Evolutionary conservation across 2,797 vertebrate genomes (phyloP), one percentile per base, ranked within the genome.

Genomic region (Dicrostonyx torquatus): DNA sequence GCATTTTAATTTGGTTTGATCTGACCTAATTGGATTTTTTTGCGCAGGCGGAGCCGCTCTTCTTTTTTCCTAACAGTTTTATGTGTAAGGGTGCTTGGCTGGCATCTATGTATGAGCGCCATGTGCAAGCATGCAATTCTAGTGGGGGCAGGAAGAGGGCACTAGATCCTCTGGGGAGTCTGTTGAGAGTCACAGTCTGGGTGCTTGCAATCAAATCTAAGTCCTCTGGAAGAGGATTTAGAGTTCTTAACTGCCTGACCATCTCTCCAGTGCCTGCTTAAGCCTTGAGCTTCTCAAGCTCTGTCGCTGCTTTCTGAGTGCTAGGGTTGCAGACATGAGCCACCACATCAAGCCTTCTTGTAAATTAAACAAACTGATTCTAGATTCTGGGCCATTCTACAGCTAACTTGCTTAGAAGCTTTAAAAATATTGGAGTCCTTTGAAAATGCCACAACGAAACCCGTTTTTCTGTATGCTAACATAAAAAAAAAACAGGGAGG

Each of bases 361-460:
- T 90, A 92, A 68, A 37, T 40, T 82, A 79, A 93, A 87, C 2
- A 60, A 40, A 17, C 37, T 5, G 68, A 76, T 48, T 93, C 17
- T 34, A 87, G 72, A 60, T 20, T 68, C 53, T 60, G 53, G 37
- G 22, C 40, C 45, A 50, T 85, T 70, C 34, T 87, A 48, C 4
- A 64, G 75, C n/a, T 31, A 84, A 48, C 7, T 66, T 68, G 50
- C 80, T 90, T 66, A 9, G 55, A 85, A 79, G 73, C 55, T 95
- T 94, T 79, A 78, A 50, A 94, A 94, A 70, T 64, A 90, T 90
- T 26, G 91, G 37, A 53, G 13, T 34, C 45, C 53, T 40, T 55
- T 55, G 66, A 72, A 37, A 72, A 72, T 70, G n/a, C 13, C 84
- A 53, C 24, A 50, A 72, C 72, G 48, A 73, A 26, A 37, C 34